Evolutionary conservation across 2,888 invertebrate species (phyloP).

Genomic region (Dione juno): DNA sequence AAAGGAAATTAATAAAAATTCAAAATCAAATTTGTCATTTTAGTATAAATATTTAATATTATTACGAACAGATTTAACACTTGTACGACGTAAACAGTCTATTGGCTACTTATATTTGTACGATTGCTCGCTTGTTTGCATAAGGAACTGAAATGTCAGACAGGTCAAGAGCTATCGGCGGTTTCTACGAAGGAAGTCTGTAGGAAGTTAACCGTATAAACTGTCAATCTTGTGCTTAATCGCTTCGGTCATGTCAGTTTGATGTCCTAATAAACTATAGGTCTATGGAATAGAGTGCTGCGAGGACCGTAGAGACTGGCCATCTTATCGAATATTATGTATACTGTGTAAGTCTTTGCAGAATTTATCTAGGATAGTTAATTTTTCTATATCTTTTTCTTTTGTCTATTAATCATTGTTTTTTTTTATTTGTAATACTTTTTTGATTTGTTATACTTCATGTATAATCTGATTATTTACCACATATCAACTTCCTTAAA

Average conservation of each 20-base stretch:
- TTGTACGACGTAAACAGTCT: not conserved
- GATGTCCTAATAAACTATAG: not conserved
- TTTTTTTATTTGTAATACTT: not conserved
- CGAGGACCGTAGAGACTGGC: not conserved
- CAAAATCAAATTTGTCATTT: not conserved
- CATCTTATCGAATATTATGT: not conserved
- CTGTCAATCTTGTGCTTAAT: conserved; percentile 9
- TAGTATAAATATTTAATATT: not conserved
- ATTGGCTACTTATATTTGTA: not conserved
- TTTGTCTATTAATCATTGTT: no score
- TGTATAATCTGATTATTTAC: not conserved
- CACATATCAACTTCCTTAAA: conserved; percentile 9
- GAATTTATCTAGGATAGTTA: no score
- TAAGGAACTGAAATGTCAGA: conserved; percentile 1
- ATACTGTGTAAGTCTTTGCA: no score
- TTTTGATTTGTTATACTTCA: no score
- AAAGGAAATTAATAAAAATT: no score
- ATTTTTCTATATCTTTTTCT: not conserved
- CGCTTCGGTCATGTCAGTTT: conserved; percentile 8
- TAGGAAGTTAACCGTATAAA: conserved; percentile 3
- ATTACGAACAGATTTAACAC: not conserved
- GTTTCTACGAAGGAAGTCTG: conserved; percentile 1
- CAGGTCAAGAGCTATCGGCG: not conserved
- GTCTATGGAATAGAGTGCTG: not conserved
- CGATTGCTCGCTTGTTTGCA: conserved; percentile 3